These are phyloP conservation scores for Lacanobia oleracea DNA, from an alignment of 2,888 invertebrate genomes.

Conservation along the genomic window DNA sequence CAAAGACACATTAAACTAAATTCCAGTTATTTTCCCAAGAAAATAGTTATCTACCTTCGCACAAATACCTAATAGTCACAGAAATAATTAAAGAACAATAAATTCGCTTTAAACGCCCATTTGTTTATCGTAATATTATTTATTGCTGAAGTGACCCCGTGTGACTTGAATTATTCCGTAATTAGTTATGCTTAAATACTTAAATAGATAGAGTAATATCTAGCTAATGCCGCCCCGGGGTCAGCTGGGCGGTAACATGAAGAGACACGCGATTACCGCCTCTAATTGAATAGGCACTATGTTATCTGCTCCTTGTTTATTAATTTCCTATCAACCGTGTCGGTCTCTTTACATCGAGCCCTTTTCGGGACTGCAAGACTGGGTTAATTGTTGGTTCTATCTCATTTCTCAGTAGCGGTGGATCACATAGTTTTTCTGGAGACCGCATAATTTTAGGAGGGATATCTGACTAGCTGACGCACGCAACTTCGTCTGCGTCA, in stretches of 20 bases:
- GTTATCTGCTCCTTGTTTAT: constrained; percentile 84
- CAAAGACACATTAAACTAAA: background rate
- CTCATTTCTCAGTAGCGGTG: constrained; percentile 16
- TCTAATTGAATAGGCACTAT: constrained; percentile 81
- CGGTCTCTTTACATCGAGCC: constrained; percentile 73
- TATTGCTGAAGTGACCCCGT: constrained; percentile 69
- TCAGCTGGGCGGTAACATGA: constrained; percentile 77
- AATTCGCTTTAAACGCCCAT: constrained; percentile 61
- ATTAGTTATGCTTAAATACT: constrained; percentile 80
- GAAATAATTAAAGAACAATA: constrained; percentile 57
- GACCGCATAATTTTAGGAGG: background rate
- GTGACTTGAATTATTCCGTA: constrained; percentile 78
- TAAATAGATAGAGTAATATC: constrained; percentile 72
- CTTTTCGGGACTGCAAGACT: constrained; percentile 57
- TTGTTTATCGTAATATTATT: constrained; percentile 63
- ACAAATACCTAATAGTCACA: constrained; percentile 27
- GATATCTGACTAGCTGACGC: no score
- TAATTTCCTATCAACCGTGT: constrained; percentile 80
- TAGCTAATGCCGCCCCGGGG: constrained; percentile 74
- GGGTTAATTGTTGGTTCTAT: constrained; percentile 28
- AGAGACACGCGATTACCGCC: constrained; percentile 80
- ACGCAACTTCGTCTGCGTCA: no score
- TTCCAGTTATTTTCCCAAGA: constrained; percentile 23
- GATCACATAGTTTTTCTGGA: background rate
- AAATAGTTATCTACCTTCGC: constrained; percentile 33